A percentile compares a stretch with the other conserved stretches of the same genome.
These are phyloP conservation scores for Ommatoiulus sabulosus DNA, from an alignment of 2,888 invertebrate species.

Conservation along the genomic window DNA sequence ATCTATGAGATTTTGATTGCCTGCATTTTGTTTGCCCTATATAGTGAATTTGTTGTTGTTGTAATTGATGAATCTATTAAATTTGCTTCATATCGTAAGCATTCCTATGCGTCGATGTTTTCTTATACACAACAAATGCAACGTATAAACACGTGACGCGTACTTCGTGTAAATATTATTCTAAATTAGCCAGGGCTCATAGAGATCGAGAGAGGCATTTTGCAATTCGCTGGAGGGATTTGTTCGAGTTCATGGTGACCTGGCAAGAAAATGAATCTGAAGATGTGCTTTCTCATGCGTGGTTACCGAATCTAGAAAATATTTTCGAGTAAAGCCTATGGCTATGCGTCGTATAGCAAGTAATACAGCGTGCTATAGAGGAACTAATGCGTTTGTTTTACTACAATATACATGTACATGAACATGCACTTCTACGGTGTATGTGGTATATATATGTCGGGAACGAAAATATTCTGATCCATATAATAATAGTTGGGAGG, in stretches of 20 bases:
- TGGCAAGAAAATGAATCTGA: constrained; percentile 45
- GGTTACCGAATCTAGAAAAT: not conserved
- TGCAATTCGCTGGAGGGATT: not conserved
- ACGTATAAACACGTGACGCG: not conserved
- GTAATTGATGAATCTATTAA: not conserved
- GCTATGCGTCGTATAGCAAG: not conserved
- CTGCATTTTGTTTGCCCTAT: not conserved
- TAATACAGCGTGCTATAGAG: not conserved
- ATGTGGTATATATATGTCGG: too few species aligned
- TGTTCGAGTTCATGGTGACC: constrained; percentile 13
- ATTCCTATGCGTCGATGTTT: not conserved
- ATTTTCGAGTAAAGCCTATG: not conserved
- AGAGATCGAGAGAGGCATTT: not conserved
- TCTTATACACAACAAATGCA: not conserved
- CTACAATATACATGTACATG: too few species aligned
- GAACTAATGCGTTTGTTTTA: not conserved
- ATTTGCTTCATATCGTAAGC: not conserved
- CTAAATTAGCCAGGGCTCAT: not conserved
- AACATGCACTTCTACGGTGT: too few species aligned
- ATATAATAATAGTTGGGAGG: too few species aligned
- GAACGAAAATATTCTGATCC: too few species aligned
- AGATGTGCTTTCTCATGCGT: constrained; percentile 6
- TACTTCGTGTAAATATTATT: not conserved
- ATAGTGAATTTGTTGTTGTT: not conserved
- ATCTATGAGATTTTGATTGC: not conserved